These are phyloP conservation scores for Napeogenes inachia DNA, from an alignment of 2,888 invertebrate genomes.

Conservation along the genomic window DNA sequence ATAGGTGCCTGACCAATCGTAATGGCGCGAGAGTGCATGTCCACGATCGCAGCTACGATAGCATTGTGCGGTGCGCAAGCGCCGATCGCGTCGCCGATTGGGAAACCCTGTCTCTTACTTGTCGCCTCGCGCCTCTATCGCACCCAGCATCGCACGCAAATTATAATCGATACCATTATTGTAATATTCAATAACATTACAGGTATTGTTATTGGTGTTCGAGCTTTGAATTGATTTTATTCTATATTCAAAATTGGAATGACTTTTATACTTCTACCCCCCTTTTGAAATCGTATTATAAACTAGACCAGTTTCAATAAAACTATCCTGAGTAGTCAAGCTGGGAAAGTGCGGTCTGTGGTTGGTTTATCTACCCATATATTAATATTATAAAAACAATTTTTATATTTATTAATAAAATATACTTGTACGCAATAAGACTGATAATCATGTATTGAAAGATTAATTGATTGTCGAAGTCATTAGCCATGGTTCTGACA, in stretches of 20 bases:
- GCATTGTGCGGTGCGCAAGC: constrained; percentile 69
- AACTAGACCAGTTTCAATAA: too few relatives aligned
- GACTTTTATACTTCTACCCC: too few relatives aligned
- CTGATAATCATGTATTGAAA: constrained; percentile 18
- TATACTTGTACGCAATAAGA: neutral
- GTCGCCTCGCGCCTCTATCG: constrained; percentile 69
- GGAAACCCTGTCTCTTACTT: constrained; percentile 71
- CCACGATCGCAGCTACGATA: constrained; percentile 71
- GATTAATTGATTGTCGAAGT: constrained; percentile 43
- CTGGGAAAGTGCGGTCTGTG: too few relatives aligned
- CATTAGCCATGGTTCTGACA: constrained; percentile 47
- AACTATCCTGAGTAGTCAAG: too few relatives aligned
- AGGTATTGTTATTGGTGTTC: constrained; percentile 62
- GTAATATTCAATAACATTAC: constrained; percentile 72
- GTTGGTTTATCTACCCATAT: too few relatives aligned
- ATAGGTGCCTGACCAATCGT: constrained; percentile 65
- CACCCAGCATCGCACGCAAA: constrained; percentile 73
- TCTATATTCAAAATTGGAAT: neutral
- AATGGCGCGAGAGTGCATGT: constrained; percentile 70
- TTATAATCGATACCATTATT: constrained; percentile 78
- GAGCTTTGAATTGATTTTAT: neutral
- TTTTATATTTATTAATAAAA: too few relatives aligned
- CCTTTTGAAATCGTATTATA: too few relatives aligned
- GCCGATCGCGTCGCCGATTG: constrained; percentile 71
- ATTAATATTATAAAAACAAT: too few relatives aligned